phyloP scores from a whole-genome alignment of 2,888 invertebrate genomes.

The Pasiphila rectangulata region DNA sequence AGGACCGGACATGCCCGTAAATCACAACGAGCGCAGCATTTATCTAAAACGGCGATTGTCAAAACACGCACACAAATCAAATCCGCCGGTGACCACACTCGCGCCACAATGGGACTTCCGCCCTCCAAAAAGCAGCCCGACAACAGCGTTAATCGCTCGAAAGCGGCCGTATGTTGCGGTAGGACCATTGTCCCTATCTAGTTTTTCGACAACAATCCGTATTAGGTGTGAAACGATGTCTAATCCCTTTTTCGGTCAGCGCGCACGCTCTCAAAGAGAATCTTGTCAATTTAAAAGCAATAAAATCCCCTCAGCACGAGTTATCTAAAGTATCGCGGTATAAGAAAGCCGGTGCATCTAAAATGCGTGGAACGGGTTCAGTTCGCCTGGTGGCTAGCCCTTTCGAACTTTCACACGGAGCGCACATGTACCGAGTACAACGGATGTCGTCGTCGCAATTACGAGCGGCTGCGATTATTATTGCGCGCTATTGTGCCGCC shows the following conservation, averaged over 20 bases:
- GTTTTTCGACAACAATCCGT: conserved; percentile 39
- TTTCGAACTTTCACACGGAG: conserved; percentile 74
- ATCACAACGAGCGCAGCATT: conserved; percentile 43
- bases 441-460: conserved; percentile 77
- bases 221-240: conserved; percentile 57
- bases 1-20: conserved; percentile 43
- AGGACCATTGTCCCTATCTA: conserved; percentile 45
- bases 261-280: conserved; percentile 46
- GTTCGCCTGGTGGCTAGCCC: conserved; percentile 55
- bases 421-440: conserved; percentile 56
- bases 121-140: conserved; percentile 47
- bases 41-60: conserved; percentile 59
- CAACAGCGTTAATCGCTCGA: conserved; percentile 52
- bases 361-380: conserved; percentile 65
- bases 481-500: conserved; percentile 73
- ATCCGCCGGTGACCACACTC: conserved; percentile 58
- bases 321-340: conserved; percentile 53
- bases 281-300: conserved; percentile 56
- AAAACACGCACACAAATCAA: conserved; percentile 65
- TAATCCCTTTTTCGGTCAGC: conserved; percentile 46
- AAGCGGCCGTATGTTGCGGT: conserved; percentile 51
- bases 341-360: conserved; percentile 67
- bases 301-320: conserved; percentile 45
- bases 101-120: conserved; percentile 63
- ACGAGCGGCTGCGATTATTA: conserved; percentile 73